These are phyloP conservation scores for Bothrops jararaca DNA, from an alignment of 2,113 vertebrate species.

Conservation along the genomic window DNA sequence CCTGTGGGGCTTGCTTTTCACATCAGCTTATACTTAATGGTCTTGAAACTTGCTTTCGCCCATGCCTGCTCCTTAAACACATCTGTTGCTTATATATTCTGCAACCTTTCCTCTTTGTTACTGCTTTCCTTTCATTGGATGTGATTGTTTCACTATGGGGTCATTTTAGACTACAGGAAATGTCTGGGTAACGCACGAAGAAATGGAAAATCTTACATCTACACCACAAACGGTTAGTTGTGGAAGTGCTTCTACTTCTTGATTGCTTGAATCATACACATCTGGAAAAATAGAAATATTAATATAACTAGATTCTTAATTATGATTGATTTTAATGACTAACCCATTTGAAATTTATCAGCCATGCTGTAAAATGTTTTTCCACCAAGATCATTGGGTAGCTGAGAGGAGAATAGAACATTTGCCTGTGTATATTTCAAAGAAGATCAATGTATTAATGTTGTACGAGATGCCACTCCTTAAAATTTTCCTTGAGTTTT, in stretches of 20 bases:
- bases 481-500: conserved; percentile 18
- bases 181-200: conserved; percentile 99
- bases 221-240: conserved; percentile 95
- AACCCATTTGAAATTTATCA: conserved; percentile 25
- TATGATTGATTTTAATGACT: conserved; percentile 34
- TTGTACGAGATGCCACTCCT: conserved; percentile 13
- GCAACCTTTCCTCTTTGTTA: conserved; percentile 76
- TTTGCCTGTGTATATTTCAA: conserved; percentile 2
- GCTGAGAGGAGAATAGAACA: neutral
- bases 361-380: conserved; percentile 29
- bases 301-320: conserved; percentile 16
- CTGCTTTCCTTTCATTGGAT: conserved; percentile 77
- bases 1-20: conserved; percentile 33
- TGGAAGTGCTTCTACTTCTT: conserved; percentile 38
- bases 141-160: conserved; percentile 74
- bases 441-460: neutral
- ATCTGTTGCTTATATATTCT: conserved; percentile 74
- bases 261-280: conserved; percentile 47
- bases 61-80: conserved; percentile 58
- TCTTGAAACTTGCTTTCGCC: conserved; percentile 55
- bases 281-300: conserved; percentile 2
- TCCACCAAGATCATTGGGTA: neutral
- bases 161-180: conserved; percentile 93
- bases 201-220: conserved; percentile 96
- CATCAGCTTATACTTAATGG: conserved; percentile 29